phyloP scores from a whole-genome alignment of 1,140 invertebrate species.

The Drosophila punjabiensis region DNA sequence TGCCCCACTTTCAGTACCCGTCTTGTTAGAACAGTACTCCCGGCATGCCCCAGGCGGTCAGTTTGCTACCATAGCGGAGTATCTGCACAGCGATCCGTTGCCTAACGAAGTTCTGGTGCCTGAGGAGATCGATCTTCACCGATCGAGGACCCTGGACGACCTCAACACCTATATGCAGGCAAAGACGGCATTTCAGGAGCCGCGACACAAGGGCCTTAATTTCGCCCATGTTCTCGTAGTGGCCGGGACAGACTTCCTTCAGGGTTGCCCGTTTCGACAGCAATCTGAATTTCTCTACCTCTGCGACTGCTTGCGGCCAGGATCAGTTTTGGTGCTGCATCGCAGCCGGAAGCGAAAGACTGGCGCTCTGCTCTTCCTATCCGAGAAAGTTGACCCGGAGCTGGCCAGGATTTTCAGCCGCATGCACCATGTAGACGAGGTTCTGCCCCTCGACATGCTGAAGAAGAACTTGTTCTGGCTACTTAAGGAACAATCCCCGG shows the following conservation, averaged over 20 bases:
- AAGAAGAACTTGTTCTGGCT: conserved; percentile 8
- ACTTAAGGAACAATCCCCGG: conserved; percentile 19
- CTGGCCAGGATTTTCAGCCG: conserved; percentile 9
- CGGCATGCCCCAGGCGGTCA: conserved; percentile 2
- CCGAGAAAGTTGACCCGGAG: conserved; percentile 12
- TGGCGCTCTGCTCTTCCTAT: conserved; percentile 34
- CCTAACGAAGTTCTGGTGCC: not conserved
- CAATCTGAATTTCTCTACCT: conserved; percentile 51
- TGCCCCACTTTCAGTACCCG: conserved; percentile 33
- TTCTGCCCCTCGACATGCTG: conserved; percentile 23
- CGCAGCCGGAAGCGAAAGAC: conserved; percentile 22
- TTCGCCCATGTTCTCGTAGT: conserved; percentile 46
- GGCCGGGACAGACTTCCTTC: conserved; percentile 11
- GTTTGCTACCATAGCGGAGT: conserved; percentile 12
- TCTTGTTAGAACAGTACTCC: conserved; percentile 30
- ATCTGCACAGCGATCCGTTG: conserved; percentile 7
- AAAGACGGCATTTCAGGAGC: not conserved
- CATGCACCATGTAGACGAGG: conserved; percentile 52
- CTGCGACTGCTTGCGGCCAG: conserved; percentile 52
- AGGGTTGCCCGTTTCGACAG: conserved; percentile 23
- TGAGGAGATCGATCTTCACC: conserved; percentile 33
- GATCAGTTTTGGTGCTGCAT: conserved; percentile 35
- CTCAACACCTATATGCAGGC: conserved; percentile 18
- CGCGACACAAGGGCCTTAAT: not conserved
- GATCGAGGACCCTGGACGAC: conserved; percentile 24